Conservation (phyloP, 2,797 vertebrate species). For the Aeoliscus strigatus region DNA sequence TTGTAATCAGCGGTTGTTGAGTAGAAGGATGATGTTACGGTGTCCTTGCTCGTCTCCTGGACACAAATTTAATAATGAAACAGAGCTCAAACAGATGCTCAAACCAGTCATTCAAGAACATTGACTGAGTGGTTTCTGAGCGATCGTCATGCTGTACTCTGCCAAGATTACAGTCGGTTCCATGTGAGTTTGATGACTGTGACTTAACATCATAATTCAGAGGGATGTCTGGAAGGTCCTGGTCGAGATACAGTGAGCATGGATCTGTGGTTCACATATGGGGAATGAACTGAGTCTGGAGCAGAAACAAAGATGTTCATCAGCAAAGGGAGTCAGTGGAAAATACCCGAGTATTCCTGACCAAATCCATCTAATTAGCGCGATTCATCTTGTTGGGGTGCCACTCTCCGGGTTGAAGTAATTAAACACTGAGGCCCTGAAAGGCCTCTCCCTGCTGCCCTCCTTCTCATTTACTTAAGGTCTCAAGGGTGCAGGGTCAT, state of each 20-base stretch:
- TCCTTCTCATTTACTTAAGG: slow-evolving; percentile 36
- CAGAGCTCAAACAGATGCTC: too few species aligned
- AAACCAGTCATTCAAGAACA: too few species aligned
- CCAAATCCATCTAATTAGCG: slow-evolving; percentile 64
- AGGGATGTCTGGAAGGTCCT: not conserved
- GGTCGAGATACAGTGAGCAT: slow-evolving; percentile 9
- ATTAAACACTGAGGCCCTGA: slow-evolving; percentile 47
- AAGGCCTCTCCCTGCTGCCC: slow-evolving; percentile 9
- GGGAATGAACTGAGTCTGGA: slow-evolving; percentile 28
- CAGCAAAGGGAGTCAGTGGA: slow-evolving; percentile 48
- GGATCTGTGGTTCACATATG: slow-evolving; percentile 1
- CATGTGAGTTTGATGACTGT: not conserved
- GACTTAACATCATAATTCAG: not conserved
- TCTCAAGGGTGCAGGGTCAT: not conserved
- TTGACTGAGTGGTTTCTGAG: too few species aligned
- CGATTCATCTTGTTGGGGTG: slow-evolving; percentile 39
- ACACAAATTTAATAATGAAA: too few species aligned
- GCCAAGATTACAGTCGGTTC: not conserved
- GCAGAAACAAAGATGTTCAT: slow-evolving; percentile 41
- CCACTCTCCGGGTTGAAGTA: slow-evolving; percentile 42
- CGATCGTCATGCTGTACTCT: not conserved
- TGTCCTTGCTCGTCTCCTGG: too few species aligned
- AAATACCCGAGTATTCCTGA: slow-evolving; percentile 55
- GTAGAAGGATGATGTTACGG: too few species aligned
- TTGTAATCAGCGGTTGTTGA: not conserved